A percentile compares a stretch with the other conserved stretches of the same genome.
Conservation (phyloP, 2,888 invertebrate species). For the Zhuqinia jingwanae region DNA sequence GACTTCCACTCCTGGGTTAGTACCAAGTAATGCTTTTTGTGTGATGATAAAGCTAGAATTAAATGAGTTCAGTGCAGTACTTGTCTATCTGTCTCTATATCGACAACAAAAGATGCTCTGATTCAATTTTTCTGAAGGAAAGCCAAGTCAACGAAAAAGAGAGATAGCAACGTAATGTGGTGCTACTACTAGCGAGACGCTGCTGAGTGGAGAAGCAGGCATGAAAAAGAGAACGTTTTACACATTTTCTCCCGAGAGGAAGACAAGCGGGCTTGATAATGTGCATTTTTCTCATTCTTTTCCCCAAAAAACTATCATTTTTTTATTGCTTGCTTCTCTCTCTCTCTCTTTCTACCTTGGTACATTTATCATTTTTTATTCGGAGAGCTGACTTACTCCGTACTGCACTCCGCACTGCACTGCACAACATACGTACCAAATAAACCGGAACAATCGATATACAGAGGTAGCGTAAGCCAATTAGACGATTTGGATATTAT, state of each 20-base stretch:
- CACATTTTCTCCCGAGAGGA: conserved; percentile 35
- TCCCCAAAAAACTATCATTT: background rate
- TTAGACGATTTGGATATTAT: too few relatives aligned
- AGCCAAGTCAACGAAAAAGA: too few relatives aligned
- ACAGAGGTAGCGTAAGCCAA: too few relatives aligned
- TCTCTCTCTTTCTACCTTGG: background rate
- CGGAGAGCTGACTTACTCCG: background rate
- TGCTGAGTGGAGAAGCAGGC: too few relatives aligned
- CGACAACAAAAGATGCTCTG: background rate
- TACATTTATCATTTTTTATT: conserved; percentile 37
- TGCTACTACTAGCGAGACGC: too few relatives aligned
- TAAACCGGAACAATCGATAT: too few relatives aligned
- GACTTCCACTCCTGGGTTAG: background rate
- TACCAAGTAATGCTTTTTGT: conserved; percentile 3
- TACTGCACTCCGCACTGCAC: conserved; percentile 1
- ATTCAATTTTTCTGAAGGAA: background rate
- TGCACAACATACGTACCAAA: too few relatives aligned
- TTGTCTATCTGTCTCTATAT: background rate
- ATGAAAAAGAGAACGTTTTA: conserved; percentile 8
- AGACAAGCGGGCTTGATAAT: background rate
- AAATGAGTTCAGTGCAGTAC: too few relatives aligned
- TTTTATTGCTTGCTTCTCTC: too few relatives aligned
- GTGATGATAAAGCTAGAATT: too few relatives aligned
- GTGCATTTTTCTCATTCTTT: conserved; percentile 28
- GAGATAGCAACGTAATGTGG: too few relatives aligned